phyloP scores from a whole-genome alignment of 1,140 invertebrate genomes.

The Bactericera cockerelli region DNA sequence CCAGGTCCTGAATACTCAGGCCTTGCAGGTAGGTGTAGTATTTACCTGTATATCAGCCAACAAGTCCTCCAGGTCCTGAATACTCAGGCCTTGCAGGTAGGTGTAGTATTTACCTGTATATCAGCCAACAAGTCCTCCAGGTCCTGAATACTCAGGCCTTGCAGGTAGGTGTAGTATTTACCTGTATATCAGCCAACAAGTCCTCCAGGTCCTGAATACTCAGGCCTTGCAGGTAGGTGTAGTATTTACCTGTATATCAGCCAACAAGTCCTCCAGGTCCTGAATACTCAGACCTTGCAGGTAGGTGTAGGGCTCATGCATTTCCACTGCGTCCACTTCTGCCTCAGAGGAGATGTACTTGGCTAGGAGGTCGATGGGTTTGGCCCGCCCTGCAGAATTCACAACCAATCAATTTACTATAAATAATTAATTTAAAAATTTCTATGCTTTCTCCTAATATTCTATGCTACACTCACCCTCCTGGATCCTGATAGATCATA shows the following conservation, averaged over 20 bases:
- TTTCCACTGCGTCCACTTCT: constrained; percentile 83
- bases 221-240: constrained; percentile 89
- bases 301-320: constrained; percentile 96
- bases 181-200: too few species aligned
- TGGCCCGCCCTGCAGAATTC: constrained; percentile 43
- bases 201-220: too few species aligned
- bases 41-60: too few species aligned
- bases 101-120: too few species aligned
- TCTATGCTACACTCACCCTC: neutral
- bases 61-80: too few species aligned
- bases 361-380: constrained; percentile 93
- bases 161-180: too few species aligned
- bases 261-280: constrained; percentile 93
- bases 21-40: too few species aligned
- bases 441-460: neutral
- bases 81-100: too few species aligned
- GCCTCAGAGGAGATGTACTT: constrained; percentile 91
- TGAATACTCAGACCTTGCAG: constrained; percentile 77
- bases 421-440: neutral
- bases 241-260: constrained; percentile 93
- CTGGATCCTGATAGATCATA: too few species aligned
- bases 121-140: too few species aligned
- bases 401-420: constrained; percentile 6
- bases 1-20: too few species aligned
- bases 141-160: too few species aligned